phyloP scores from a whole-genome alignment of 2,888 invertebrate species.

The Diadegma fenestrale region DNA sequence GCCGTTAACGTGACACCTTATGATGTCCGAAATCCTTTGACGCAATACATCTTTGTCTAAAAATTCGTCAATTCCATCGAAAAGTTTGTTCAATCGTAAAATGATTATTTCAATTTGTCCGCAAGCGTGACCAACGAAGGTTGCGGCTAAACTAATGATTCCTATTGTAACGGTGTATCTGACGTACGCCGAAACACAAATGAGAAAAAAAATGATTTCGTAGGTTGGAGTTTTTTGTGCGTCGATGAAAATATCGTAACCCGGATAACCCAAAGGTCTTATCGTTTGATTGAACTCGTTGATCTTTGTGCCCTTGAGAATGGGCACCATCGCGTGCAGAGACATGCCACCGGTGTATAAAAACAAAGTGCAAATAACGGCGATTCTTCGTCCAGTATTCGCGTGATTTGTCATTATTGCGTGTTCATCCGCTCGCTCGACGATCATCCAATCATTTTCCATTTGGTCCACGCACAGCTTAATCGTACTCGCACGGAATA shows the following conservation, averaged over 20 bases:
- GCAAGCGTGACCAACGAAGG: conserved; percentile 73
- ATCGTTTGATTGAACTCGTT: conserved; percentile 71
- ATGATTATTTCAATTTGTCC: conserved; percentile 74
- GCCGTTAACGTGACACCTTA: conserved; percentile 73
- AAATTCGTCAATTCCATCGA: conserved; percentile 56
- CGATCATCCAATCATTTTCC: conserved; percentile 74
- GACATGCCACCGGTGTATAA: conserved; percentile 65
- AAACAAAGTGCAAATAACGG: conserved; percentile 69
- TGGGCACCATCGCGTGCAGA: conserved; percentile 60
- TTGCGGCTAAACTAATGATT: conserved; percentile 70
- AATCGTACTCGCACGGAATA: conserved; percentile 29
- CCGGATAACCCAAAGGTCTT: conserved; percentile 74
- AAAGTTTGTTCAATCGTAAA: conserved; percentile 68
- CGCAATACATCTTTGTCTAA: background rate
- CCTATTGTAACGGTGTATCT: conserved; percentile 62
- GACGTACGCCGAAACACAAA: conserved; percentile 65
- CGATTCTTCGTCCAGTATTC: conserved; percentile 57
- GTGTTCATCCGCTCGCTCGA: conserved; percentile 49
- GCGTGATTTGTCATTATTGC: conserved; percentile 61
- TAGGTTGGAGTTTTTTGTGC: conserved; percentile 69
- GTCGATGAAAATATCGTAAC: conserved; percentile 73
- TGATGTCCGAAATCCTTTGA: conserved; percentile 66
- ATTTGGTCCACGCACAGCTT: conserved; percentile 71
- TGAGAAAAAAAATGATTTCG: conserved; percentile 70
- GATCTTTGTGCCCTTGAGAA: conserved; percentile 52